Conservation (phyloP, 2,888 invertebrate genomes). For the Syritta pipiens region DNA sequence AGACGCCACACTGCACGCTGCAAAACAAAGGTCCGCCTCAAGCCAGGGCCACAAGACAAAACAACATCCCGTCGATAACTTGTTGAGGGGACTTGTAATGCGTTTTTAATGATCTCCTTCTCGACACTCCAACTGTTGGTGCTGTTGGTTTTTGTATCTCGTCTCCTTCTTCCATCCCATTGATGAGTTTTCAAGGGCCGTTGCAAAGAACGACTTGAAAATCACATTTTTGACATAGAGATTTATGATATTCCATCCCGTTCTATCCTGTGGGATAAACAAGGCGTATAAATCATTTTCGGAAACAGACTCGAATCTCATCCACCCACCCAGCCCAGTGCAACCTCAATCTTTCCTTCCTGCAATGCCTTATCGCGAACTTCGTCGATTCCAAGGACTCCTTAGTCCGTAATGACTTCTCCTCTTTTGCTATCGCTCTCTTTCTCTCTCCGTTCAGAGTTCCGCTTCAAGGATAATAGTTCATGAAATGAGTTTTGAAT, state of each 20-base stretch:
- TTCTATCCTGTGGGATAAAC: conserved; percentile 45
- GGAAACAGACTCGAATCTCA: conserved; percentile 52
- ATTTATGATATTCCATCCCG: conserved; percentile 42
- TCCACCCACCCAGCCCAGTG: neutral
- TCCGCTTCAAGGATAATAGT: conserved; percentile 48
- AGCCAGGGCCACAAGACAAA: no score
- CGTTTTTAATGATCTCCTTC: conserved; percentile 65
- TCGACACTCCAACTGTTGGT: no score
- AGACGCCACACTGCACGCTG: no score
- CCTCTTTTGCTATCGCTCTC: conserved; percentile 7
- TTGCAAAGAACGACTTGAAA: conserved; percentile 25
- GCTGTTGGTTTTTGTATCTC: neutral
- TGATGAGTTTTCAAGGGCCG: conserved; percentile 52
- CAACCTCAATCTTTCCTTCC: conserved; percentile 54
- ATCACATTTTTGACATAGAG: conserved; percentile 46
- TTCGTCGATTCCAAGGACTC: conserved; percentile 52
- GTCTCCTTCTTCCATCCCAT: conserved; percentile 24
- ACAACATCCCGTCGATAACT: conserved; percentile 39
- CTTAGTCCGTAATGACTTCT: conserved; percentile 63
- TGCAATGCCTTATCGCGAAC: conserved; percentile 45
- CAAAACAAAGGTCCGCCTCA: no score
- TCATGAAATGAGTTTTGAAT: conserved; percentile 66
- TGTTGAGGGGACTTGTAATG: conserved; percentile 58
- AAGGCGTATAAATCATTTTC: conserved; percentile 66
- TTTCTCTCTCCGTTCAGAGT: neutral